phyloP scores from a whole-genome alignment of 2,888 invertebrate genomes.

The Euphydryas editha region DNA sequence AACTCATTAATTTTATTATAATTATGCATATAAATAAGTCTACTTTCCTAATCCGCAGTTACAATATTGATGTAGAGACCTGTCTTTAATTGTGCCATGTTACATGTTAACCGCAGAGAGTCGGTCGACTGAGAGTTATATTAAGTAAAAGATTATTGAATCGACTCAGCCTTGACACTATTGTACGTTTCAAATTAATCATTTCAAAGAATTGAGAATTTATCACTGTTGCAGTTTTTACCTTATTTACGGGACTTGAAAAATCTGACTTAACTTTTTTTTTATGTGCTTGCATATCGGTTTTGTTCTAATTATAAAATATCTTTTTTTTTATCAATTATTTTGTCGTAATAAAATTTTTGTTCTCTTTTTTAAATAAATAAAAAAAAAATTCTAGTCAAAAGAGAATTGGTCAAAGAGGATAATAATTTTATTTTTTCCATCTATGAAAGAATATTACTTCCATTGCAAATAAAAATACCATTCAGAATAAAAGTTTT shows the following conservation, averaged over 20 bases:
- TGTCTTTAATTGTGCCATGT: not conserved
- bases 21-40: too few species aligned
- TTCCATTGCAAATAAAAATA: too few species aligned
- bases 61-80: too few species aligned
- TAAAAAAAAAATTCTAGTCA: too few species aligned
- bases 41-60: too few species aligned
- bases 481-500: not conserved
- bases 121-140: not conserved
- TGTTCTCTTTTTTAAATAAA: too few species aligned
- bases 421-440: too few species aligned
- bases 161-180: slow-evolving; percentile 17
- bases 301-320: not conserved
- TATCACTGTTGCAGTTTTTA: not conserved
- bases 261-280: not conserved
- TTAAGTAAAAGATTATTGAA: slow-evolving; percentile 9
- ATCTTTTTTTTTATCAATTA: too few species aligned
- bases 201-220: not conserved
- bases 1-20: too few species aligned
- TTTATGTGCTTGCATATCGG: not conserved
- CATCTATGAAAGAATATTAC: too few species aligned
- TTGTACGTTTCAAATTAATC: not conserved
- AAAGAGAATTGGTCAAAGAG: too few species aligned
- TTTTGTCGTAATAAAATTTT: too few species aligned
- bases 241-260: not conserved
- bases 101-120: slow-evolving; percentile 5